Evolutionary conservation across 2,888 invertebrate species (phyloP).

Genomic region (Nezara viridula): DNA sequence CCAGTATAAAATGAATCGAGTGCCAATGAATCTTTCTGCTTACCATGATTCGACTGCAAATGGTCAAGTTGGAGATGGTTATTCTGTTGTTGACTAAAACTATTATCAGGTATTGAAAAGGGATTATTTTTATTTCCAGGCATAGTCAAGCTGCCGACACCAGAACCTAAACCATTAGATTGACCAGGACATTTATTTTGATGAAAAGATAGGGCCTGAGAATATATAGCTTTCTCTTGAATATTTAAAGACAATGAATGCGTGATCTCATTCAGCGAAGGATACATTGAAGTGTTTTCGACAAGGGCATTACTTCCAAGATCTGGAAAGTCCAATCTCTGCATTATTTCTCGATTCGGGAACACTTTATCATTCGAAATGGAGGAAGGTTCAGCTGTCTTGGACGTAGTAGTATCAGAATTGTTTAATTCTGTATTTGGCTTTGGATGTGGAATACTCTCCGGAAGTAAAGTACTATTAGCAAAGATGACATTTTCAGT

Average conservation of each 20-base stretch:
- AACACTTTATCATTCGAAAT: not conserved
- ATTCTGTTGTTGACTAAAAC: conserved; percentile 2
- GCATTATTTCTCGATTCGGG: conserved; percentile 5
- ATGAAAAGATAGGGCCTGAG: not conserved
- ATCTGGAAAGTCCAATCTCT: conserved; percentile 32
- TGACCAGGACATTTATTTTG: not conserved
- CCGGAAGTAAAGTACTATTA: not conserved
- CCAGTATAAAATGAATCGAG: not conserved
- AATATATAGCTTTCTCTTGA: not conserved
- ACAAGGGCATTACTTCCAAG: conserved; percentile 8
- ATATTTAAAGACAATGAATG: not conserved
- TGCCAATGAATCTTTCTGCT: not conserved
- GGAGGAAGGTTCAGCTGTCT: not conserved
- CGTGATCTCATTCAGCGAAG: not conserved
- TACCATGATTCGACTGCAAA: not conserved
- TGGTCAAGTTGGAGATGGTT: not conserved
- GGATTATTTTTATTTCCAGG: not conserved
- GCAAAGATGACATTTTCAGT: not conserved
- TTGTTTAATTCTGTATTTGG: not conserved
- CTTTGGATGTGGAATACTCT: not conserved
- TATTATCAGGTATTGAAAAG: not conserved
- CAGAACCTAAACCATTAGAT: not conserved
- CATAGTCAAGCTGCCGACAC: not conserved
- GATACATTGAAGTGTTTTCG: not conserved
- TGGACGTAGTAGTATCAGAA: not conserved